Evolutionary conservation across 2,888 invertebrate genomes (phyloP).

Genomic region (Phalera bucephala): DNA sequence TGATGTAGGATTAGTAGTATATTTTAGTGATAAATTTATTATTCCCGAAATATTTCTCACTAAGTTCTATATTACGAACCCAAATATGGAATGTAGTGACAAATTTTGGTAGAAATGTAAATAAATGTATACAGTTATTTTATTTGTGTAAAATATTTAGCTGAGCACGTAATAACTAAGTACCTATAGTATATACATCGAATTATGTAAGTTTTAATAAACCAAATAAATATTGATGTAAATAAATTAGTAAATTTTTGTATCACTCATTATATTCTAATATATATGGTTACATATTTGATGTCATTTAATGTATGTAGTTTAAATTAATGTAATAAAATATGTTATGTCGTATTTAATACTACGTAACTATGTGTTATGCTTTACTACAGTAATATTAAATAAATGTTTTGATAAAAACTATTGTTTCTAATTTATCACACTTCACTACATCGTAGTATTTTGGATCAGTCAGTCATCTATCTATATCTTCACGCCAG

Average conservation of each 20-base stretch:
- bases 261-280: constrained; percentile 4
- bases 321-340: constrained; percentile 1
- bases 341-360: constrained; percentile 7
- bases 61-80: constrained; percentile 53
- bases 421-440: background rate
- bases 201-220: constrained; percentile 15
- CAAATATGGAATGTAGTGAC: constrained; percentile 43
- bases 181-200: constrained; percentile 34
- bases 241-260: background rate
- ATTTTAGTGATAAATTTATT: too few relatives aligned
- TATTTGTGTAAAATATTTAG: background rate
- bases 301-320: background rate
- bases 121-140: background rate
- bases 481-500: too few relatives aligned
- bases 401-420: constrained; percentile 41
- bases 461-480: too few relatives aligned
- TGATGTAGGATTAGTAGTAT: too few relatives aligned
- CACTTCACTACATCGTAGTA: too few relatives aligned
- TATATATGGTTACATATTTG: too few relatives aligned
- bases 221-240: background rate
- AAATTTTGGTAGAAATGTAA: constrained; percentile 12
- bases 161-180: constrained; percentile 17
- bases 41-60: constrained; percentile 30
- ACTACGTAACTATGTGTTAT: constrained; percentile 31
- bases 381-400: constrained; percentile 33